Evolutionary conservation across 2,888 invertebrate species (phyloP), one percentile per base, ranked within the genome.

Genomic region (Oxytorus armatus): DNA sequence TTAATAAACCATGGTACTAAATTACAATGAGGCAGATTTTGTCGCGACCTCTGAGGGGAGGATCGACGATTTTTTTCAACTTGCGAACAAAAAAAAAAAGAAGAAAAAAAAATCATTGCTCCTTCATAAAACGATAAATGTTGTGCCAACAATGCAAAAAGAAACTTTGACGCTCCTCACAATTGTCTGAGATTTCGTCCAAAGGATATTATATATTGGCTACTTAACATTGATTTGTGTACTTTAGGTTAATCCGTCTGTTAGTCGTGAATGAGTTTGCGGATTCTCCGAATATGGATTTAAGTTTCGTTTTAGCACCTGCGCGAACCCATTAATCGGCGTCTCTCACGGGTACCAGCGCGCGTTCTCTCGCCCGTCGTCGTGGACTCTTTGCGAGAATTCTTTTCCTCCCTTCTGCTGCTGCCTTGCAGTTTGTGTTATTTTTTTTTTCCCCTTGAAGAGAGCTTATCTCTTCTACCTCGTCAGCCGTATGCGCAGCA

Each of bases 241-340:
- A 33, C 33, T n/a, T 18, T 57, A 16, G 16, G 33, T 16, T 33
- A 53, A 65, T 65, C 47, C 16, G 3, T 29, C 65, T 29, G 23
- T 68, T 42, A 21, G 11, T 10, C 14, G 3, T n/a, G 39, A 23
- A 53, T 36, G 44, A 33, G 53, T 53, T 10, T n/a, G 39, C 21
- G 2, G 59, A 36, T 70, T 55, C 73, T 65, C 73, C 73, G 63
- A 73, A 65, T 73, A 73, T 73, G 73, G 63, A 73, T 63, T 73
- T 68, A 44, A 47, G n/a, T n/a, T 55, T 51, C 44, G 44, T 47
- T 70, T 63, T 69, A 61, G 63, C 55, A 77, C 61, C 77, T 70
- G 63, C 36, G 63, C 63, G 63, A 33, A 55, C 14, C 23, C 63
- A 70, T 70, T 61, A 77, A n/a, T n/a, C n/a, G n/a, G n/a, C n/a